These are phyloP conservation scores for Eupelmus urozonus DNA, from an alignment of 2,888 invertebrate species.

Conservation along the genomic window DNA sequence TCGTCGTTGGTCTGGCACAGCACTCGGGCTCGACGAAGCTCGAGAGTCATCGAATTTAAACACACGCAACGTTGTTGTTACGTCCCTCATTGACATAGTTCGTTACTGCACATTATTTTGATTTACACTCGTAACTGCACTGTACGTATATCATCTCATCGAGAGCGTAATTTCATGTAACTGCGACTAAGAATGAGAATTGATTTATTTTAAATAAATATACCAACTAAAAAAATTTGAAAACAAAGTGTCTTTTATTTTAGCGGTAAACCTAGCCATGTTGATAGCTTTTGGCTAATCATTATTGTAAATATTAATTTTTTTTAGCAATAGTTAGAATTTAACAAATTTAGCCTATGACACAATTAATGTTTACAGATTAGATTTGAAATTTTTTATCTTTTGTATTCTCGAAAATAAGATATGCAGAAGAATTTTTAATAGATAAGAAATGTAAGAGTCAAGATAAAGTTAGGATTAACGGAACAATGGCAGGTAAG, in stretches of 20 bases:
- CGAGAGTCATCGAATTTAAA: not conserved
- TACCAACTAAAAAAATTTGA: slow-evolving; percentile 40
- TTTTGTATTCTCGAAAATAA: too few species aligned
- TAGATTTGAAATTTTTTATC: too few species aligned
- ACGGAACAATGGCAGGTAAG: too few species aligned
- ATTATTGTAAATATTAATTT: too few species aligned
- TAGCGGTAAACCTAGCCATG: not conserved
- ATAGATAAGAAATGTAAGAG: too few species aligned
- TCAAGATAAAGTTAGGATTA: too few species aligned
- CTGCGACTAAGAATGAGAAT: slow-evolving; percentile 64
- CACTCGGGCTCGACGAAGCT: not conserved
- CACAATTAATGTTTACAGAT: too few species aligned
- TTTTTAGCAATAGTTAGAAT: too few species aligned
- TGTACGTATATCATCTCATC: slow-evolving; percentile 58
- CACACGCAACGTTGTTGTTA: slow-evolving; percentile 16
- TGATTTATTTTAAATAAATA: slow-evolving; percentile 64
- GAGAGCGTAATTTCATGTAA: slow-evolving; percentile 58
- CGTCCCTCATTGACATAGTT: not conserved
- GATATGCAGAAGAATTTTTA: too few species aligned
- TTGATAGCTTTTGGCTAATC: too few species aligned
- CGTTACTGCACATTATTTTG: slow-evolving; percentile 7
- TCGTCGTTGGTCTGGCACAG: not conserved
- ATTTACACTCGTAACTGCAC: slow-evolving; percentile 51
- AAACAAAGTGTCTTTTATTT: not conserved
- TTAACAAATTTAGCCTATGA: too few species aligned